These are phyloP conservation scores for Macrosiphum euphorbiae DNA, from an alignment of 2,888 invertebrate genomes.

Conservation along the genomic window DNA sequence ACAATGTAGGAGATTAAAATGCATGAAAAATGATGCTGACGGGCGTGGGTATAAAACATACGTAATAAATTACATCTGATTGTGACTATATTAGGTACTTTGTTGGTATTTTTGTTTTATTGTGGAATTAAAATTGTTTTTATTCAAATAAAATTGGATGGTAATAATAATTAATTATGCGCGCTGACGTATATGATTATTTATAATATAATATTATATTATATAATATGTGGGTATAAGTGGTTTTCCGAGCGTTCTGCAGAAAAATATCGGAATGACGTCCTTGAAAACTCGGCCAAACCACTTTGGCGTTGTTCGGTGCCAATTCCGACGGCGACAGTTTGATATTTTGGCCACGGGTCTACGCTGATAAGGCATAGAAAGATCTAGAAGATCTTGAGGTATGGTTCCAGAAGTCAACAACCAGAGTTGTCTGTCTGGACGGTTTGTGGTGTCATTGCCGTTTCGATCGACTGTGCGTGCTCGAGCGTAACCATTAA, in stretches of 20 bases:
- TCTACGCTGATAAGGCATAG: no score
- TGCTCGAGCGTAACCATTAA: background rate
- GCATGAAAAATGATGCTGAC: background rate
- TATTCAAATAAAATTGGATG: background rate
- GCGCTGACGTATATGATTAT: background rate
- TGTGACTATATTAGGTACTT: background rate
- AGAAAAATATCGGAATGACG: background rate
- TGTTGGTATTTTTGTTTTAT: background rate
- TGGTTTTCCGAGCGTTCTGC: background rate
- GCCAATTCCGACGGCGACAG: no score
- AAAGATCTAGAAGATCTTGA: background rate
- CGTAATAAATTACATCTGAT: background rate
- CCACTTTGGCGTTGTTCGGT: no score
- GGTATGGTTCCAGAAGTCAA: background rate
- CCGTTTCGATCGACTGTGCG: background rate
- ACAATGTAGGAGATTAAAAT: background rate
- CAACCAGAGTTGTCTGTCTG: background rate
- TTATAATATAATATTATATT: background rate
- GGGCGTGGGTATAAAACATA: background rate
- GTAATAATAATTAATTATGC: background rate
- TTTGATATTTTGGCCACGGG: no score
- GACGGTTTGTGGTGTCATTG: background rate
- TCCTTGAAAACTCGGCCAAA: no score
- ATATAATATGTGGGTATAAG: background rate
- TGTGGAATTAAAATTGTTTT: background rate